Evolutionary conservation across 1,140 invertebrate species (phyloP), one percentile per base, ranked within the genome.

Genomic region (Amyelois transitella): DNA sequence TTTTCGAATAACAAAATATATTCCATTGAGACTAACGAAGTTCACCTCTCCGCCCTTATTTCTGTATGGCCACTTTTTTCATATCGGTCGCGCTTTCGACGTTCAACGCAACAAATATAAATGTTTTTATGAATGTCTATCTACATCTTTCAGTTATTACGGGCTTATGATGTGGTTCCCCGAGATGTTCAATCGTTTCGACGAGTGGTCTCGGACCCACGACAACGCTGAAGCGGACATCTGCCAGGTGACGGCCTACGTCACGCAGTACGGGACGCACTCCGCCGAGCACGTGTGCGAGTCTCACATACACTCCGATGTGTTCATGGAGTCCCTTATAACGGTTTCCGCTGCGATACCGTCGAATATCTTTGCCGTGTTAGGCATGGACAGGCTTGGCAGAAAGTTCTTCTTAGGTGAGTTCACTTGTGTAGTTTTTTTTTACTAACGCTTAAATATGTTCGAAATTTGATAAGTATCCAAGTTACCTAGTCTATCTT

Each of bases 111-210:
- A 24, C 4, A 24, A 24, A 24, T 24, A 5, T 24, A 24, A n/a
- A n/a, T n/a, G n/a, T 24, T 24, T 24, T 24, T 24, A 24, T 5
- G 8, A 14, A 38, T 14, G 17, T 14, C 17, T 38, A 38, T 14
- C 22, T 5, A 5, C 8, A 5, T 8, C 8, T 38, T 60, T 0
- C 73, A 93, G 94, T 57, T 96, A 96, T 76, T 96, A 96, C 70
- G 95, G 95, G 47, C 87, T 96, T 18, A 95, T 96, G 94, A 95
- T 96, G 93, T 96, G 95, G 95, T 96, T 96, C 86, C 95, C 95
- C 0, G 95, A 96, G 85, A 90, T 96, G 60, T 96, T 96, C 86
- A 95, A 95, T 77, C 93, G 95, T 43, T 96, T 96, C 73, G 94
- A 96, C 76, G 93, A 94, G 74, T 96, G 91, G 80, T 90, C 92